Evolutionary conservation across 2,888 invertebrate species (phyloP), one percentile per base, ranked within the genome.

Genomic region (Torymus texanus): DNA sequence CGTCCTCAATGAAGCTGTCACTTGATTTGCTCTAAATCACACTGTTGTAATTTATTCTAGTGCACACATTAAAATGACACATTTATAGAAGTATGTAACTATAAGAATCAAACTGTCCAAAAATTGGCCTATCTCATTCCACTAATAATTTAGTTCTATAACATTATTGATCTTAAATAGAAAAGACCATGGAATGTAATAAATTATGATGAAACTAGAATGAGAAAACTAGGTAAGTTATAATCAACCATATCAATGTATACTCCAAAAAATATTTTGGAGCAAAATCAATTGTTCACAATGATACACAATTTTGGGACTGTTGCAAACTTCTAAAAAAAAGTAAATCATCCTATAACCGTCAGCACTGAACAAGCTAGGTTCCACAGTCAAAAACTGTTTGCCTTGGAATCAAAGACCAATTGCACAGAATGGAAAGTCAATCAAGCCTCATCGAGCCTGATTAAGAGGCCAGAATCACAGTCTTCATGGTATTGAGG

Each of bases 1-100:
- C 67, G 75, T 21, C 66, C 71, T 51, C 71, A 78, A 81, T 78
- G 65, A 78, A 75, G 50, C 73, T 76, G 73, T 78, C 75, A 78
- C 56, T 75, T 75, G 72, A 24, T 75, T 71, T 71, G 61, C 62
- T 75, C 56, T 76, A 78, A 75, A 78, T 76, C 65, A 75, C 75
- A 75, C 75, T 77, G 55, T 75, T 75, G 62, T 63, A 78, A 78
- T 78, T 12, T 78, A 62, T 56, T 73, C 21, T 24, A 66, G 10
- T 56, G 1, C 14, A 8, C 24, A 13, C 4, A 21, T 66, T 55
- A 29, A 56, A 65, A 41, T 16, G 14, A 50, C 16, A 51, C 13
- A 73, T 29, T 63, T 13, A 10, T 13, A 56, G n/a, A 63, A 73
- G 55, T 63, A 53, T 24, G n/a, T 24, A 74, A 74, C 8, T 41